Evolutionary conservation across 2,113 vertebrate species (phyloP).

Genomic region (Leptodactylus fuscus): DNA sequence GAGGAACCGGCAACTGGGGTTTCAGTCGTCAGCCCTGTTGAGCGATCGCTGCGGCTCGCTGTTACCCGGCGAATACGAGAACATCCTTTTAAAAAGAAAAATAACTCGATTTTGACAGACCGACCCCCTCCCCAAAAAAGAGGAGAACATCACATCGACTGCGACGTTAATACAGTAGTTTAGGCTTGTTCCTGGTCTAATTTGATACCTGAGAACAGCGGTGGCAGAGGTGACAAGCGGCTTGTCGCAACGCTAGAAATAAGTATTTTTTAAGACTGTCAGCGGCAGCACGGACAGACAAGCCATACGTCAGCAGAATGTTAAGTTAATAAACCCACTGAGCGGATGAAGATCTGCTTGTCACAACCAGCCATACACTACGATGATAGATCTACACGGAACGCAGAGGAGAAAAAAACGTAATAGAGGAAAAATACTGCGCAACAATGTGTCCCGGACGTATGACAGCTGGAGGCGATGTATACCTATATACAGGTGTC

Average conservation of each 20-base stretch:
- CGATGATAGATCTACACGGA: neutral
- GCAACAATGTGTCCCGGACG: too few species aligned
- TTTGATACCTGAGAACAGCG: slow-evolving; percentile 14
- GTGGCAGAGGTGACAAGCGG: slow-evolving; percentile 23
- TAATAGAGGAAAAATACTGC: neutral
- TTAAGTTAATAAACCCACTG: slow-evolving; percentile 21
- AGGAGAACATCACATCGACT: neutral
- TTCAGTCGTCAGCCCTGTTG: neutral
- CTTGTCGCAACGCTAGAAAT: neutral
- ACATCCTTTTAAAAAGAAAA: neutral
- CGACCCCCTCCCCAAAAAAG: neutral
- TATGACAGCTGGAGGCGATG: too few species aligned
- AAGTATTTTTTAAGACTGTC: slow-evolving; percentile 23
- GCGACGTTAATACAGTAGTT: slow-evolving; percentile 12
- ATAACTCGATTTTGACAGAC: slow-evolving; percentile 2
- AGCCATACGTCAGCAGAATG: slow-evolving; percentile 9
- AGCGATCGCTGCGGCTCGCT: slow-evolving; percentile 1
- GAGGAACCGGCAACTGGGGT: neutral
- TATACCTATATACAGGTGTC: too few species aligned
- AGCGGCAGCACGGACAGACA: neutral
- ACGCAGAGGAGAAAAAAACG: neutral
- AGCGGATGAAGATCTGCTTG: neutral
- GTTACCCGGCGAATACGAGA: too few species aligned
- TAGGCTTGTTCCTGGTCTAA: slow-evolving; percentile 4
- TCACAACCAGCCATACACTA: slow-evolving; percentile 15